These are phyloP conservation scores for Phalacrocorax pelagicus DNA, from an alignment of 2,113 vertebrate genomes.

Conservation along the genomic window DNA sequence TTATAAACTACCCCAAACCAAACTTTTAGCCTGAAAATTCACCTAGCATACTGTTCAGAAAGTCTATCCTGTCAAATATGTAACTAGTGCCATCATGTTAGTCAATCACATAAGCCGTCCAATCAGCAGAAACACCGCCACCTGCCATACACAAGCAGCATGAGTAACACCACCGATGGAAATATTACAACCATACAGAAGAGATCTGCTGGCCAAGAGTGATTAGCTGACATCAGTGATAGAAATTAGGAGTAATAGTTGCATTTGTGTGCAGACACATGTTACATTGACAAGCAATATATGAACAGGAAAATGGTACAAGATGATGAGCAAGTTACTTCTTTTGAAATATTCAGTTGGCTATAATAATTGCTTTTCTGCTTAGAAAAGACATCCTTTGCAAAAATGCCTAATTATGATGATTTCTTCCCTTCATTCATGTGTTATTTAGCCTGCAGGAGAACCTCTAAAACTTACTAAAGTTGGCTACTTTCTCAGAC, in stretches of 20 bases:
- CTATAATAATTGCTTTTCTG: background rate
- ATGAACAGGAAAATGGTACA: background rate
- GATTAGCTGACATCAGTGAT: background rate
- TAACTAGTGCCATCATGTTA: background rate
- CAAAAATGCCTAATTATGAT: background rate
- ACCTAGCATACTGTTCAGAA: background rate
- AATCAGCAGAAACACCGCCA: background rate
- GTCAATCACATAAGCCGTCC: background rate
- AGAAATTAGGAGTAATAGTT: background rate
- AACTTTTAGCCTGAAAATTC: background rate
- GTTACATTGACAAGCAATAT: background rate
- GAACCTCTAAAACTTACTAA: background rate
- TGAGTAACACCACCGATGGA: no score
- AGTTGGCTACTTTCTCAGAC: rapidly evolving
- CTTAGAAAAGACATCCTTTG: background rate
- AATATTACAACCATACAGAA: no score
- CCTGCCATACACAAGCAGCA: background rate
- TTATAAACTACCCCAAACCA: background rate
- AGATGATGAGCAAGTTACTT: background rate
- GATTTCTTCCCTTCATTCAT: background rate
- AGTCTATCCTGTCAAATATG: background rate
- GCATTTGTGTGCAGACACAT: background rate
- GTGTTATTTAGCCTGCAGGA: background rate
- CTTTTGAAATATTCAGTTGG: background rate
- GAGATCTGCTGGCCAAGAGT: background rate